Conservation (phyloP, 1,140 invertebrate species). For the Caerostris extrusa region DNA sequence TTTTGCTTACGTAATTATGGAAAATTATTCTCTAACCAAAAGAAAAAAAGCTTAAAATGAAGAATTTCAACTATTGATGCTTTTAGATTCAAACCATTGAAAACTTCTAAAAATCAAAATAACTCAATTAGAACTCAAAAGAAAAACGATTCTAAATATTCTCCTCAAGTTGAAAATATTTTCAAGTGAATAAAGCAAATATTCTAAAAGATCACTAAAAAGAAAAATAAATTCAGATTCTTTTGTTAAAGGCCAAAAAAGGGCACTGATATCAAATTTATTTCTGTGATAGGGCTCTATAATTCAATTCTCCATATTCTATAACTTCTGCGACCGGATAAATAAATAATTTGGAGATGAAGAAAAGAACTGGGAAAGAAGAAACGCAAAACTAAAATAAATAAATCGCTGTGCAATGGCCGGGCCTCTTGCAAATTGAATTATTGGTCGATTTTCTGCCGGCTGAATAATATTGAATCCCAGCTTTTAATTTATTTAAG, state of each 20-base stretch:
- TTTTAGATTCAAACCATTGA: too few relatives aligned
- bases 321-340: not conserved
- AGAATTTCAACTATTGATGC: too few relatives aligned
- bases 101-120: too few relatives aligned
- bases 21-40: too few relatives aligned
- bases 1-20: too few relatives aligned
- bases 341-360: constrained; percentile 23
- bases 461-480: not conserved
- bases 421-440: constrained; percentile 38
- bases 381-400: constrained; percentile 7
- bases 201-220: not conserved
- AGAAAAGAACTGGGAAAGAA: not conserved
- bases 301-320: constrained; percentile 47
- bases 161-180: not conserved
- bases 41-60: too few relatives aligned
- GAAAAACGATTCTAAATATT: not conserved
- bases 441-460: constrained; percentile 54
- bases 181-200: not conserved
- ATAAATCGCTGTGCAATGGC: not conserved
- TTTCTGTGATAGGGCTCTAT: not conserved
- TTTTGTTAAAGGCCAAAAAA: not conserved
- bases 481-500: constrained; percentile 60
- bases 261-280: constrained; percentile 1
- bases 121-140: too few relatives aligned
- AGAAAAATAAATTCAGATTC: not conserved